A percentile compares a stretch with the other conserved stretches of the same genome.
Conservation (phyloP, 2,797 vertebrate species). For the Bradypodion ventrale region DNA sequence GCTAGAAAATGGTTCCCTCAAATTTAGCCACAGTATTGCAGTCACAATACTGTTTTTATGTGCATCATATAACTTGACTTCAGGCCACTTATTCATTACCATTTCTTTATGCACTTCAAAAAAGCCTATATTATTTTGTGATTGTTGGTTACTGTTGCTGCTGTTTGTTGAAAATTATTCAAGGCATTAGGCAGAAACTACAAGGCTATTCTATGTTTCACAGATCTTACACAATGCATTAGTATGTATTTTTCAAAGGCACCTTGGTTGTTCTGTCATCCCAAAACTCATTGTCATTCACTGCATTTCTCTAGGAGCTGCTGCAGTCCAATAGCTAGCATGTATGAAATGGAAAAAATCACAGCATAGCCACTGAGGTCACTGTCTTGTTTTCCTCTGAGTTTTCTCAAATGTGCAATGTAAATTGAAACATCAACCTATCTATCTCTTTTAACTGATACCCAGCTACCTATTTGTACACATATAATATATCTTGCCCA, state of each 20-base stretch:
- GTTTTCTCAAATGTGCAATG: neutral
- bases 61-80: neutral
- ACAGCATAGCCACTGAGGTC: neutral
- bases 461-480: neutral
- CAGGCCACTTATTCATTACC: neutral
- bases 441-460: neutral
- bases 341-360: neutral
- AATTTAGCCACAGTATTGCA: neutral
- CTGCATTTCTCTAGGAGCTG: neutral
- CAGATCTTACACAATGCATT: neutral
- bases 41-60: neutral
- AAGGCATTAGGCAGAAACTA: neutral
- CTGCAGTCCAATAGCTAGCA: neutral
- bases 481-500: neutral
- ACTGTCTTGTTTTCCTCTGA: neutral
- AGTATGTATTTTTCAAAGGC: constrained; percentile 5
- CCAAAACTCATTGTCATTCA: constrained; percentile 1
- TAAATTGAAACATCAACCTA: neutral
- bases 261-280: neutral
- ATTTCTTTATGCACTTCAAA: neutral
- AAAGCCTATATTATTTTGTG: neutral
- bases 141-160: neutral
- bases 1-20: neutral
- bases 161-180: neutral
- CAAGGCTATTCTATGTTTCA: neutral